Base-by-base conservation (phyloP, 2,797 vertebrate species). In the Thunnus albacares region DNA sequence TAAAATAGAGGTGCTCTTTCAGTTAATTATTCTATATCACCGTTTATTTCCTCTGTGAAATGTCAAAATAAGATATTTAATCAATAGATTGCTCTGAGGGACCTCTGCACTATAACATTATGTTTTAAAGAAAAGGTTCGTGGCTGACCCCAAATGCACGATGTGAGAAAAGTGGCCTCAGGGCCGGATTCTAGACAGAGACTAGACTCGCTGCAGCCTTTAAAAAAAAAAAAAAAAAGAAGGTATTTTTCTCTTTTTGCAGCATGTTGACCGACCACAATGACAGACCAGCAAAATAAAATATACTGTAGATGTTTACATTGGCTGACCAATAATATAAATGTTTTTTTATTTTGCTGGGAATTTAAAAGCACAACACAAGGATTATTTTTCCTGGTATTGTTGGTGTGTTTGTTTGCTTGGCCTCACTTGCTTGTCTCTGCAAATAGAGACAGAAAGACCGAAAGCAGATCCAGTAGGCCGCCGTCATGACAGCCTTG, bases 331-430 rank as follows among this genome's bases (percentile, higher is more conserved):
- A 61, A 69, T 26, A 75, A 60, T 77, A 22, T 28, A 79, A 84
- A 73, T 33, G 47, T 2, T 59, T 30, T 77, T 78, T 68, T 15
- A 59, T 81, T 65, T 73, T 9, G 14, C 53, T 62, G 68, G 28
- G 57, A 79, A 75, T 43, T 22, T n/a, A 81, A 78, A 82, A 43
- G 64, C 45, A 30, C 24, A 24, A 71, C 49, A 56, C 52, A 12
- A 14, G 68, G 43, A 55, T 82, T 61, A 65, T 61, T 69, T 80
- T 66, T 15, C 61, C 11, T 81, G 35, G 64, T 59, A 55, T 80
- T 81, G 77, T 81, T 57, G 30, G 26, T 41, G 64, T 72, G 87
- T 83, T 83, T 88, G 80, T 85, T 81, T 81, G 58, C 71, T 70
- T 62, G 30, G 78, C 81, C 47, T 80, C 81, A 59, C 66, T 69